A percentile compares a stretch with the other conserved stretches of the same genome.
Conservation (phyloP, 2,797 vertebrate species). For the Stomatorhinus walkeri region DNA sequence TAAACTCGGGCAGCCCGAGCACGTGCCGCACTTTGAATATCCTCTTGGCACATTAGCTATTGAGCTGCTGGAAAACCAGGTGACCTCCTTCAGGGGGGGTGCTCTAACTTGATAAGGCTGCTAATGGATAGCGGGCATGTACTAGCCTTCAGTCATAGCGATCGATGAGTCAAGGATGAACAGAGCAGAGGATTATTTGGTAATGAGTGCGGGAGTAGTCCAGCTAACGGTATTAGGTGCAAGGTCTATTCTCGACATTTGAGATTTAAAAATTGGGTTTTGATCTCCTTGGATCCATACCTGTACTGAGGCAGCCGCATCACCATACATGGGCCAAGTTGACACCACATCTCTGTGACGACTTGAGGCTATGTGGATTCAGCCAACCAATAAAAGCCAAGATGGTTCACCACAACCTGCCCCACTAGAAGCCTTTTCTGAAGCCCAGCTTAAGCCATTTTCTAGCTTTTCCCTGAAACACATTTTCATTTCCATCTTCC, state of each 20-base stretch:
- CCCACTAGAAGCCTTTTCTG: neutral
- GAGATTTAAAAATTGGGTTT: constrained; percentile 2
- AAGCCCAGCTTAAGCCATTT: no score
- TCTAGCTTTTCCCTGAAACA: neutral
- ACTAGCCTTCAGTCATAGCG: neutral
- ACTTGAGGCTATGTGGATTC: neutral
- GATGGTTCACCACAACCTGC: neutral
- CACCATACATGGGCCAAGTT: neutral
- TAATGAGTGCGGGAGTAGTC: constrained; percentile 23
- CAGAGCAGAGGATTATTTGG: neutral
- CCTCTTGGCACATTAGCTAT: neutral
- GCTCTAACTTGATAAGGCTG: constrained; percentile 32
- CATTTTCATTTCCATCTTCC: neutral
- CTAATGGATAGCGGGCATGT: constrained; percentile 36
- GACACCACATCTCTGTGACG: neutral
- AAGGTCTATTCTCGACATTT: neutral
- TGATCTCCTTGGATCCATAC: neutral
- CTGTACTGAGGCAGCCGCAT: neutral
- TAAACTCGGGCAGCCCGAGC: neutral
- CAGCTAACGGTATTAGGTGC: constrained; percentile 24
- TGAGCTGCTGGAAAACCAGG: constrained; percentile 34
- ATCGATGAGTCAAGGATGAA: neutral
- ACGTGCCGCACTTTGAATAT: neutral
- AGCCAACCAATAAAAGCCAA: neutral
- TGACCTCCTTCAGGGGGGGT: constrained; percentile 39